Percentiles rank a stretch among this genome's conserved stretches.
phyloP scores from a whole-genome alignment of 2,113 vertebrate genomes.

The Nanger granti region DNA sequence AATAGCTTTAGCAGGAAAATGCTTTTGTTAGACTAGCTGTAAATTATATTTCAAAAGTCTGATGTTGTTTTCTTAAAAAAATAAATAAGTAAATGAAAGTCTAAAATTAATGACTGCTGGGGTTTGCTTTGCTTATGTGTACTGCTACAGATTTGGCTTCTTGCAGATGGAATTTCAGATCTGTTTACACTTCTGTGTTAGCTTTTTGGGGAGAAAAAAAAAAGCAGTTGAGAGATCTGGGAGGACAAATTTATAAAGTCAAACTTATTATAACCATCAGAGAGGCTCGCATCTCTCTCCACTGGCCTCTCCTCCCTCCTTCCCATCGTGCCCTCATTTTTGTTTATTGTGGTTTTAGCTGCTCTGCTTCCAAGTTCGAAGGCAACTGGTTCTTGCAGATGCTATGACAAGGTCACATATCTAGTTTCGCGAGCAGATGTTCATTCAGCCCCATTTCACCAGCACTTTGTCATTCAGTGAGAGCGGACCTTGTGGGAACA shows the following conservation, averaged over 20 bases:
- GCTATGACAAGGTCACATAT: conserved; percentile 62
- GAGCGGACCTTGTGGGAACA: conserved; percentile 70
- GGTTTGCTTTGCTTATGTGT: conserved; percentile 75
- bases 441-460: conserved; percentile 74
- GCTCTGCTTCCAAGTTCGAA: conserved; percentile 23
- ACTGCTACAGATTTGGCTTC: conserved; percentile 71
- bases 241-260: conserved; percentile 70
- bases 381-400: conserved; percentile 64
- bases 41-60: conserved; percentile 74
- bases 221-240: conserved; percentile 62
- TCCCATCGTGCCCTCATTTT: background rate
- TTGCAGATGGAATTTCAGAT: conserved; percentile 75
- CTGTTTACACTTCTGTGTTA: conserved; percentile 74
- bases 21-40: conserved; percentile 74
- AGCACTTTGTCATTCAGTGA: conserved; percentile 73
- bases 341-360: conserved; percentile 42
- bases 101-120: conserved; percentile 76
- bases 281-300: background rate
- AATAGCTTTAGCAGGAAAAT: conserved; percentile 69
- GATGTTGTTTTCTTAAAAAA: conserved; percentile 75
- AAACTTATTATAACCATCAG: conserved; percentile 36
- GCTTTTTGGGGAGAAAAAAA: conserved; percentile 51
- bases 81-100: conserved; percentile 75
- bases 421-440: conserved; percentile 74
- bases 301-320: background rate